phyloP scores from a whole-genome alignment of 2,113 vertebrate species.

The Crotalus helleri region DNA sequence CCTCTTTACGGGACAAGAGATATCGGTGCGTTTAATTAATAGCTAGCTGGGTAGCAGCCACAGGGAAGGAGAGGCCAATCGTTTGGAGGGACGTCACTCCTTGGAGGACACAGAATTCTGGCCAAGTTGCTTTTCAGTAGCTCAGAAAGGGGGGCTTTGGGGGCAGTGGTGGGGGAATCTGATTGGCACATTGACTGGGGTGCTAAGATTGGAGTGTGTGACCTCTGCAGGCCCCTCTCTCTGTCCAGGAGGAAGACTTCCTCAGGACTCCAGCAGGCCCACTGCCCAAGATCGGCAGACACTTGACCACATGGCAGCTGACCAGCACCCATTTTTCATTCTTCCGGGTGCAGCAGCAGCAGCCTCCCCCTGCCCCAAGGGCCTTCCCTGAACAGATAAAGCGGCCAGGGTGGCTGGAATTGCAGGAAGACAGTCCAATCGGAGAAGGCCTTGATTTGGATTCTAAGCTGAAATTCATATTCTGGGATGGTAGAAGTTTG shows the following conservation, averaged over 20 bases:
- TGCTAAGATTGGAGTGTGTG: background rate
- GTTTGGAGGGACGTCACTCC: background rate
- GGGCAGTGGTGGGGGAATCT: background rate
- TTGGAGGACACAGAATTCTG: no score
- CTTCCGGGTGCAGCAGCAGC: background rate
- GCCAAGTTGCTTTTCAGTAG: background rate
- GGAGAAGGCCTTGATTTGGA: background rate
- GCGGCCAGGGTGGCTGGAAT: background rate
- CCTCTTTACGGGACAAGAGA: background rate
- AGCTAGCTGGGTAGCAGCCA: background rate
- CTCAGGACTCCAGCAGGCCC: background rate
- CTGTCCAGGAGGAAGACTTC: background rate
- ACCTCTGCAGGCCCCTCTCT: background rate
- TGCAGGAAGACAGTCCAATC: background rate
- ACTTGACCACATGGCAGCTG: no score
- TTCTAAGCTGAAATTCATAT: background rate
- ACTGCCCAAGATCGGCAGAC: background rate
- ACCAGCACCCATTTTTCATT: background rate
- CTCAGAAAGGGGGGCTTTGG: background rate
- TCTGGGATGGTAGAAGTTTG: background rate
- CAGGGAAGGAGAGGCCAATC: background rate
- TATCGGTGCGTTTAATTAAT: slow-evolving; percentile 1
- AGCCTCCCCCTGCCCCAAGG: no score
- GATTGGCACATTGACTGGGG: background rate
- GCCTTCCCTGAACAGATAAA: background rate